Percentiles rank a stretch among this genome's conserved stretches.
These are phyloP conservation scores for Ceraclea dissimilis DNA, from an alignment of 2,888 invertebrate species.

Conservation along the genomic window DNA sequence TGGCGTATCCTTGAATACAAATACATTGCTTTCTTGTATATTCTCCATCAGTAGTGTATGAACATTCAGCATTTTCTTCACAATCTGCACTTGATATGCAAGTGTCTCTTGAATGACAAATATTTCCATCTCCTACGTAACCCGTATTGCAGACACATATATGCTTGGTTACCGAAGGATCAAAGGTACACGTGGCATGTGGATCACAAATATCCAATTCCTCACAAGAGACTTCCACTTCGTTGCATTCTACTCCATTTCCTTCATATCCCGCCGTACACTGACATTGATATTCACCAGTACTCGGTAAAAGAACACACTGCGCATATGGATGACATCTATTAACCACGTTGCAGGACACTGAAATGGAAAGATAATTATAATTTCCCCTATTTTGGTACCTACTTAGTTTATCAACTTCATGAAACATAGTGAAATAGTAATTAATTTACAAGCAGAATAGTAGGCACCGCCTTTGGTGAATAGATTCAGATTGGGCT, in stretches of 20 bases:
- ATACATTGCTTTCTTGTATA: slow-evolving; percentile 60
- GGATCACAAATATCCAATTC: slow-evolving; percentile 57
- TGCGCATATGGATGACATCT: slow-evolving; percentile 78
- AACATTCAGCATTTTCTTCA: slow-evolving; percentile 63
- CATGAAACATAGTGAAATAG: neutral
- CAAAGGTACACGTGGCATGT: slow-evolving; percentile 68
- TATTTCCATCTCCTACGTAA: slow-evolving; percentile 74
- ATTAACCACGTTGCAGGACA: slow-evolving; percentile 64
- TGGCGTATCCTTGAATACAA: slow-evolving; percentile 66
- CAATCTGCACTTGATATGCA: slow-evolving; percentile 62
- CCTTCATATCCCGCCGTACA: slow-evolving; percentile 82
- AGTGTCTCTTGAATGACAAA: slow-evolving; percentile 60
- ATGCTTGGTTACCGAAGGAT: slow-evolving; percentile 55
- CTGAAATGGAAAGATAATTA: slow-evolving; percentile 39
- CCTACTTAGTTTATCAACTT: neutral
- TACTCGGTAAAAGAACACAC: slow-evolving; percentile 56
- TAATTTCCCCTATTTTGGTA: neutral
- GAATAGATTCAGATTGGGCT: slow-evolving; percentile 32
- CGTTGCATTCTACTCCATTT: slow-evolving; percentile 69
- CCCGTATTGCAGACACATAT: slow-evolving; percentile 73
- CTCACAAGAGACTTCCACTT: slow-evolving; percentile 50
- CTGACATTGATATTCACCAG: slow-evolving; percentile 56
- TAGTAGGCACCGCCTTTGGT: slow-evolving; percentile 33
- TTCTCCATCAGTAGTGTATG: slow-evolving; percentile 46
- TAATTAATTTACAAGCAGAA: neutral